Percentiles rank a stretch among this genome's conserved stretches.
Evolutionary conservation across 2,888 invertebrate genomes (phyloP).

Genomic region (Brachynemurus nebulosus): DNA sequence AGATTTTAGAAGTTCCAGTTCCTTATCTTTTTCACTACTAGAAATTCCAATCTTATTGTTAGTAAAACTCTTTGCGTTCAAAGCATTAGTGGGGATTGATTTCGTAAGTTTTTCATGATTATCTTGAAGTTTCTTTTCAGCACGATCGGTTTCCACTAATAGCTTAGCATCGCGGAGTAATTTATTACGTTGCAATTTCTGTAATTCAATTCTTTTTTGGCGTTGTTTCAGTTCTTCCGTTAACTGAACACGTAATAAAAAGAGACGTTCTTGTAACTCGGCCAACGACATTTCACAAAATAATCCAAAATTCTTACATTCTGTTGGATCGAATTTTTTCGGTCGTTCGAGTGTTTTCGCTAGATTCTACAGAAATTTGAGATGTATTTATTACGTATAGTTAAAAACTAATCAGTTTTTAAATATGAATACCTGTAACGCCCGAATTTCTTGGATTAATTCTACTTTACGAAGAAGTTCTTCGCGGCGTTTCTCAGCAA

Average conservation of each 20-base stretch:
- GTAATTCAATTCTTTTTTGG: conserved; percentile 31
- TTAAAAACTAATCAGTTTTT: no score
- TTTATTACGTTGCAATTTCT: conserved; percentile 33
- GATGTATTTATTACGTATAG: no score
- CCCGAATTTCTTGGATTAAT: conserved; percentile 31
- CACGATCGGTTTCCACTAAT: conserved; percentile 31
- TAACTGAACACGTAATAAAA: conserved; percentile 35
- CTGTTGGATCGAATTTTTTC: conserved; percentile 44
- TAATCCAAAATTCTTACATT: conserved; percentile 41
- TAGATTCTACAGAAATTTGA: not conserved
- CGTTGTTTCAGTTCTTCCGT: conserved; percentile 39
- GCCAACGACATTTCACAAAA: conserved; percentile 51
- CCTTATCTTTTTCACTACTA: no score
- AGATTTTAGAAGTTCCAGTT: conserved; percentile 2
- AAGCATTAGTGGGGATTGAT: not conserved
- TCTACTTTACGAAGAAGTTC: conserved; percentile 29
- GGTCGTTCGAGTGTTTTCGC: not conserved
- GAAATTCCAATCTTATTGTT: no score
- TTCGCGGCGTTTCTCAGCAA: conserved; percentile 24
- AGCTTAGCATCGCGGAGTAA: conserved; percentile 35
- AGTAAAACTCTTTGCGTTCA: no score
- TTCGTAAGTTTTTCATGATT: not conserved
- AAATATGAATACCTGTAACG: conserved; percentile 28
- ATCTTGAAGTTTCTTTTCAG: not conserved
- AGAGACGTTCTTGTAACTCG: conserved; percentile 42